A percentile compares a stretch with the other conserved stretches of the same genome.
phyloP scores from a whole-genome alignment of 2,888 invertebrate species.

The Sarcophaga subvicina region DNA sequence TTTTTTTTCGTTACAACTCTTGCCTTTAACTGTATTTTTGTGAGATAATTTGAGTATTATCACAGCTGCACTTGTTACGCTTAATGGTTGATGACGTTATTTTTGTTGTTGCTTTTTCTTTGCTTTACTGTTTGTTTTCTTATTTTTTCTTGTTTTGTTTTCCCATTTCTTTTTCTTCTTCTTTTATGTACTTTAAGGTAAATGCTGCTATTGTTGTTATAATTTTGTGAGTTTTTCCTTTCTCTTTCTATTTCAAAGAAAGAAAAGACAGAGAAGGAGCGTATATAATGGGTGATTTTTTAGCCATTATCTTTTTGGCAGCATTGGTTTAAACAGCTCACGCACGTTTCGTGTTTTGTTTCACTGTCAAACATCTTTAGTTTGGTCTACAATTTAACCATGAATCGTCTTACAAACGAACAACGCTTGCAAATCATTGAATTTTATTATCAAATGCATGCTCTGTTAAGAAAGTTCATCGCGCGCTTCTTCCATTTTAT shows the following conservation, averaged over 20 bases:
- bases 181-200: conserved; percentile 27
- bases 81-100: conserved; percentile 65
- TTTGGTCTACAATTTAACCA: no score
- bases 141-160: background rate
- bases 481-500: no score
- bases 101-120: conserved; percentile 41
- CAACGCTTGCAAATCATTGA: no score
- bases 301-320: no score
- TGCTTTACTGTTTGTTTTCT: conserved; percentile 6
- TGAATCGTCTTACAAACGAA: no score
- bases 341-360: no score
- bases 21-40: conserved; percentile 41
- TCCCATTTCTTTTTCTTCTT: background rate
- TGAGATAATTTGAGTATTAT: conserved; percentile 70
- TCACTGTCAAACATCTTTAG: no score
- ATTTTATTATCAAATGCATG: no score
- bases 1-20: conserved; percentile 25
- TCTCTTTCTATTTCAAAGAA: background rate
- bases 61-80: conserved; percentile 72
- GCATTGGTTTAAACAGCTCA: no score
- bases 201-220: conserved; percentile 35
- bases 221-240: background rate
- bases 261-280: no score
- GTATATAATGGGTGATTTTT: no score
- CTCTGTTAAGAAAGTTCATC: no score